Percentiles rank a stretch among this genome's conserved stretches.
Evolutionary conservation across 2,113 vertebrate species (phyloP).

Genomic region (Pelobates fuscus): DNA sequence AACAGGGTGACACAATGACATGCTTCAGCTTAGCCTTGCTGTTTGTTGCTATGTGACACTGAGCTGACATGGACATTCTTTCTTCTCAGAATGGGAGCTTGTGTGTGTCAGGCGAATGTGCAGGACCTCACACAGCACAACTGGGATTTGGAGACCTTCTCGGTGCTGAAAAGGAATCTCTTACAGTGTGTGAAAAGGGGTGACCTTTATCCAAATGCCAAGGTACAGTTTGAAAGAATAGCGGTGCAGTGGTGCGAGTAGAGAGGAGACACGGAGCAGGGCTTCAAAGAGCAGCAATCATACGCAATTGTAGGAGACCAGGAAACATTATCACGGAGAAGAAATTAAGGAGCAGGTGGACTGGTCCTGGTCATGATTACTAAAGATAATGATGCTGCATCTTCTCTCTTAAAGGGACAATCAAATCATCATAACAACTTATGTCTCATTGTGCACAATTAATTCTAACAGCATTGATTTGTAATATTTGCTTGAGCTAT

Average conservation of each 20-base stretch:
- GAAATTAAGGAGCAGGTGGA: no score
- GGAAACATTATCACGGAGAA: no score
- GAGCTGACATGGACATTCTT: background rate
- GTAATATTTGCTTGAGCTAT: no score
- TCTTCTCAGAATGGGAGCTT: constrained; percentile 63
- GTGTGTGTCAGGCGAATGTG: constrained; percentile 64
- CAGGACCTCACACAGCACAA: constrained; percentile 63
- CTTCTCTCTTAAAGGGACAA: no score
- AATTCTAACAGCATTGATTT: no score
- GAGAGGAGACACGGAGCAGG: background rate
- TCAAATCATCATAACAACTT: no score
- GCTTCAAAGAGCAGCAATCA: no score
- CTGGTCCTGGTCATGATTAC: no score
- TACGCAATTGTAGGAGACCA: no score
- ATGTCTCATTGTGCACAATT: no score
- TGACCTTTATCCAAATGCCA: constrained; percentile 59
- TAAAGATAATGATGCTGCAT: no score
- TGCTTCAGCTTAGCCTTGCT: background rate
- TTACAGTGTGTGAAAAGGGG: constrained; percentile 62
- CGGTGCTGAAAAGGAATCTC: constrained; percentile 64
- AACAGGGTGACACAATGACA: background rate
- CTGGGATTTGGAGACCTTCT: constrained; percentile 53
- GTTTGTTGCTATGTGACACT: background rate
- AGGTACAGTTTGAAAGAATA: constrained; percentile 57
- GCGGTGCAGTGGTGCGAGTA: background rate